Percentiles rank a stretch among this genome's conserved stretches.
Evolutionary conservation across 1,140 invertebrate genomes (phyloP).

Genomic region (Megalopta genalis): DNA sequence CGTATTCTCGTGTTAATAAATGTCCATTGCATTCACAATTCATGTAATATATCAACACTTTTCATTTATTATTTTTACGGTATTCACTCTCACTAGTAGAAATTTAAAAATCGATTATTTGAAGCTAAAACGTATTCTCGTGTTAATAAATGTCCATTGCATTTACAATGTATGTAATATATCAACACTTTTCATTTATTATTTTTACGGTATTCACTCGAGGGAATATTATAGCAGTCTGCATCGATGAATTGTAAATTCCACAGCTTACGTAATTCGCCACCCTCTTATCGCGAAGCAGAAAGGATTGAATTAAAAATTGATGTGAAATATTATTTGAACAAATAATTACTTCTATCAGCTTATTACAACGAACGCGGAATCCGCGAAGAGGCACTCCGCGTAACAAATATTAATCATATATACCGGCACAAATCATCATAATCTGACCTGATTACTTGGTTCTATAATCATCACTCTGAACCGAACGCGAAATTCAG

Average conservation of each 20-base stretch:
- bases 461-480: not conserved
- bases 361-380: too few species aligned
- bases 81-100: not conserved
- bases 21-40: not conserved
- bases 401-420: not conserved
- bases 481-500: not conserved
- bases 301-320: too few species aligned
- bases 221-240: not conserved
- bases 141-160: not conserved
- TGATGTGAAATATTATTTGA: too few species aligned
- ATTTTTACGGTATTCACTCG: not conserved
- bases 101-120: too few species aligned
- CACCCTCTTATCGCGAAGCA: too few species aligned
- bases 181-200: not conserved
- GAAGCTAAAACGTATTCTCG: not conserved
- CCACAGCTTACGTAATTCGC: too few species aligned
- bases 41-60: not conserved
- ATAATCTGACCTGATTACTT: conserved; percentile 8
- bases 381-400: too few species aligned
- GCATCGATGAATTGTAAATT: too few species aligned
- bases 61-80: not conserved
- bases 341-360: too few species aligned
- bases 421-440: not conserved
- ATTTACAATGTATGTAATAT: not conserved
- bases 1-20: not conserved